Conservation (phyloP, 2,113 vertebrate genomes). For the Apistogramma diplotaenia region DNA sequence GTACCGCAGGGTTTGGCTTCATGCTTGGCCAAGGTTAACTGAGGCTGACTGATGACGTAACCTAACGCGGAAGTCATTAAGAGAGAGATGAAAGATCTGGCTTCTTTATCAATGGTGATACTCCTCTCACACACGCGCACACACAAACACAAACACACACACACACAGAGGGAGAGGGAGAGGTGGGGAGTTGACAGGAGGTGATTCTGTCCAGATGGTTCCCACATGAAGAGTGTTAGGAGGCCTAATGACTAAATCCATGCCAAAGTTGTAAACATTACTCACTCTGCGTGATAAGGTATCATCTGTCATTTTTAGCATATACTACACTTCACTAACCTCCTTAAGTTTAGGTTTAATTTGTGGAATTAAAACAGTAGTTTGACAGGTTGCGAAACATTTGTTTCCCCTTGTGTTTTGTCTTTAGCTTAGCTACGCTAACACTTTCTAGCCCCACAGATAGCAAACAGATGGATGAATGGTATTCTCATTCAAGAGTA, state of each 20-base stretch:
- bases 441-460: neutral
- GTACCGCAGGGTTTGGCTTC: slow-evolving; percentile 9
- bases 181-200: slow-evolving; percentile 14
- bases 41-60: slow-evolving; percentile 59
- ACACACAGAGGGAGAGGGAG: neutral
- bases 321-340: neutral
- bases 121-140: neutral
- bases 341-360: neutral
- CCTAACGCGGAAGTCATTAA: slow-evolving; percentile 45
- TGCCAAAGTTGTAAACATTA: neutral
- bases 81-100: slow-evolving; percentile 35
- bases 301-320: neutral
- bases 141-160: neutral
- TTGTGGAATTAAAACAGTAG: neutral
- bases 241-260: neutral
- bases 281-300: neutral
- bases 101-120: slow-evolving; percentile 51
- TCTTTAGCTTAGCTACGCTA: neutral
- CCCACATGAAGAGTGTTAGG: neutral
- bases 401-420: neutral
- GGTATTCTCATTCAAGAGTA: neutral
- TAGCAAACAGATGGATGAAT: neutral
- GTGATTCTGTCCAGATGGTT: slow-evolving; percentile 40
- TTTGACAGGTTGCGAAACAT: neutral
- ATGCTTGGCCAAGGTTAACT: slow-evolving; percentile 50